phyloP scores from a whole-genome alignment of 2,113 vertebrate species.

The Syngnathoides biaculeatus region DNA sequence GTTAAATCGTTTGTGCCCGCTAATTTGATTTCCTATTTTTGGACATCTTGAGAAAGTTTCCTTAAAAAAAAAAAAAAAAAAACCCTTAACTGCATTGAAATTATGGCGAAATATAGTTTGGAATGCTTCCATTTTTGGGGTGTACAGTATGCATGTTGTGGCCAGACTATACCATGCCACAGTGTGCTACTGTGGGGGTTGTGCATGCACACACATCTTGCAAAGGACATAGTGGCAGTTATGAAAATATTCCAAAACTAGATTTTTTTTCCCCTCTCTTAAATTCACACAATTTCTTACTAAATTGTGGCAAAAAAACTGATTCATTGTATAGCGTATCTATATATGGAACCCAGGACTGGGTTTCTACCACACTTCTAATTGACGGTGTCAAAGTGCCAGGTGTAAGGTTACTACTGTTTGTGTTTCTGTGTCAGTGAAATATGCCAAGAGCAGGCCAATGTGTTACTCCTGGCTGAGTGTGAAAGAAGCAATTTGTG shows the following conservation, averaged over 20 bases:
- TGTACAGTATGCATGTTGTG: background rate
- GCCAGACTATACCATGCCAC: background rate
- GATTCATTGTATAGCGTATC: background rate
- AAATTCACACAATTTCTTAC: background rate
- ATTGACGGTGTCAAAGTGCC: conserved; percentile 1
- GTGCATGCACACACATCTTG: background rate
- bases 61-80: background rate
- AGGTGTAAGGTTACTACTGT: conserved; percentile 64
- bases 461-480: conserved; percentile 39
- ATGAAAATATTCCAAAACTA: background rate
- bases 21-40: background rate
- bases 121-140: background rate
- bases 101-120: background rate
- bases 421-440: conserved; percentile 72
- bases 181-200: background rate
- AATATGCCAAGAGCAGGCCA: conserved; percentile 41
- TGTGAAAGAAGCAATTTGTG: conserved; percentile 46
- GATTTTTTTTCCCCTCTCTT: background rate
- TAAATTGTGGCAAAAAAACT: background rate
- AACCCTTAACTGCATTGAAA: background rate
- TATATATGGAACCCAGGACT: background rate
- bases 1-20: background rate
- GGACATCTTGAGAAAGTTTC: background rate
- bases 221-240: background rate
- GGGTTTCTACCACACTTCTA: conserved; percentile 17